Evolutionary conservation across 2,797 vertebrate genomes (phyloP).

Genomic region (Sebastes kiyomatsui): DNA sequence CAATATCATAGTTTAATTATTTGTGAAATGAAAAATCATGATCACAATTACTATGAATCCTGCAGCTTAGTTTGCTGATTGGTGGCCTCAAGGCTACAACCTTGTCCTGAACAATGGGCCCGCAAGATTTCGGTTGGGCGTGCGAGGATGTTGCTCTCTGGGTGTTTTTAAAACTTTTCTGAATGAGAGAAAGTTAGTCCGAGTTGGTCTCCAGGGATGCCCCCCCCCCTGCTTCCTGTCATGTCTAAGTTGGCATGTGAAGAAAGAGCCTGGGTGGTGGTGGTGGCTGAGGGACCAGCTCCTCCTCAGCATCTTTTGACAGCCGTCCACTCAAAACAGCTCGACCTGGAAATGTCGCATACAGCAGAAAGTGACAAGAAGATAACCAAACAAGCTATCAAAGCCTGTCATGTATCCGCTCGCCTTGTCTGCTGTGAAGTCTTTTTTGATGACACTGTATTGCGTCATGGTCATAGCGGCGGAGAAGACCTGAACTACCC

Average conservation of each 20-base stretch:
- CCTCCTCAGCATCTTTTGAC: conserved; percentile 31
- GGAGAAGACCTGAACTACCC: background rate
- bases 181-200: background rate
- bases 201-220: background rate
- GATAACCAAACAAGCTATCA: conserved; percentile 18
- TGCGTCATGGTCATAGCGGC: conserved; percentile 1
- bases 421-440: background rate
- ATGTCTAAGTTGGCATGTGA: background rate
- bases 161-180: background rate
- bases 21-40: background rate
- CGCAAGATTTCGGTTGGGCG: background rate
- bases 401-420: conserved; percentile 10
- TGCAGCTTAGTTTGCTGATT: background rate
- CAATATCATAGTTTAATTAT: conserved; percentile 11
- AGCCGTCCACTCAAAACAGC: conserved; percentile 8
- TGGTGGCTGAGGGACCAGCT: background rate
- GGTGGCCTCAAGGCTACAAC: background rate
- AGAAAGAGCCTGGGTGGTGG: background rate
- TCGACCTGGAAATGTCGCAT: conserved; percentile 29
- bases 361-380: conserved; percentile 16
- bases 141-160: background rate
- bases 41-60: background rate
- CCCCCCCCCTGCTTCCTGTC: conserved; percentile 4
- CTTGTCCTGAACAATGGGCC: background rate
- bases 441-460: conserved; percentile 9